Conservation (phyloP, 2,888 invertebrate genomes). For the Sarcophaga caerulescens region DNA sequence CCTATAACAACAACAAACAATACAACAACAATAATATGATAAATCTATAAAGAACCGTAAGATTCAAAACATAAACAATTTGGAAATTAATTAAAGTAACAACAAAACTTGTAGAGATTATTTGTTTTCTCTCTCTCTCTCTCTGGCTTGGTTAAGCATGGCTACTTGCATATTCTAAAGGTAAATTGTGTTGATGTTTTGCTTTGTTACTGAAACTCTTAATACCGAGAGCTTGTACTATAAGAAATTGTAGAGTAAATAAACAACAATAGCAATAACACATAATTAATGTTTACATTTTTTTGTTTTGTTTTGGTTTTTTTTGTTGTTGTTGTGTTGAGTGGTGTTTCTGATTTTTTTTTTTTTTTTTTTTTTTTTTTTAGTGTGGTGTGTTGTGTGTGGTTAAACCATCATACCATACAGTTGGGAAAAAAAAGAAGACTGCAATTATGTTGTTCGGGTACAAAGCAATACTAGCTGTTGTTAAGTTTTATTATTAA, state of each 20-base stretch:
- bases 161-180: not conserved
- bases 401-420: not conserved
- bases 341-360: not conserved
- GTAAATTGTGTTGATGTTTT: not conserved
- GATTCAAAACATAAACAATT: no score
- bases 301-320: not conserved
- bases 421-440: not conserved
- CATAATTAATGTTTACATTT: conserved; percentile 23
- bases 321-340: not conserved
- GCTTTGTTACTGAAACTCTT: conserved; percentile 1
- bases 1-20: no score
- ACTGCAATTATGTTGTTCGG: not conserved
- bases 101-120: no score
- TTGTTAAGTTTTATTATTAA: not conserved
- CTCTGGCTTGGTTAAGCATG: not conserved
- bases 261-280: conserved; percentile 1
- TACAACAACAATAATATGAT: no score
- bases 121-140: not conserved
- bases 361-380: not conserved
- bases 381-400: not conserved
- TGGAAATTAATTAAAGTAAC: no score
- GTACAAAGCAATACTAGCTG: not conserved
- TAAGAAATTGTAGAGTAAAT: conserved; percentile 4
- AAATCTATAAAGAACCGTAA: no score
- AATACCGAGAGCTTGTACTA: not conserved